Base-by-base conservation (phyloP, 2,113 vertebrate species). In the Poeciliopsis occidentalis region DNA sequence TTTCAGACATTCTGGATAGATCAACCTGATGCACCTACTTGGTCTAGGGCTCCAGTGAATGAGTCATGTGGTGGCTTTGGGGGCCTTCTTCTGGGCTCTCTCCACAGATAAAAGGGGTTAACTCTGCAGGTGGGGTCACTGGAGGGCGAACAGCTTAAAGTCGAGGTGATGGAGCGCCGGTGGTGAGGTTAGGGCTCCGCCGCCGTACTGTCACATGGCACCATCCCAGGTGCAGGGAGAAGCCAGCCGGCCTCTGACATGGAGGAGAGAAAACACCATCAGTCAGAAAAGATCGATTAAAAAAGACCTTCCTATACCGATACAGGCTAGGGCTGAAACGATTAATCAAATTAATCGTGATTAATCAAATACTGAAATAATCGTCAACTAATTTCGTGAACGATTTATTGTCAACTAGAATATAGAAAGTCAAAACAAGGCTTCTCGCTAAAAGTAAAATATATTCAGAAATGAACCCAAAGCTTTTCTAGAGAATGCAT, bases 41-140 rank as follows among this genome's bases (percentile, higher is more conserved):
- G 87, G 85, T 90, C 84, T 91, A 93, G 71, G 86, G 89, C 76
- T 93, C 80, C 82, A 84, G 86, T 73, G 41, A 72, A 76, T 76
- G 85, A 87, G 79, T 91, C 92, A 94, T 94, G 92, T 85, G 90
- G 76, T 72, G 81, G 88, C 83, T 87, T 78, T 77, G 75, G 80
- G 75, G 88, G 86, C 82, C 83, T 91, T 68, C 79, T 90, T 87
- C 89, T 82, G 85, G 78, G 86, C 87, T 84, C 89, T 64, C 84
- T 79, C 69, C 79, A 72, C 76, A 73, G 77, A 66, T 47, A 31
- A 61, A 30, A 47, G 71, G 71, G 44, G 69, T 75, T 41, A 24
- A 47, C 44, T 19, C 44, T 47, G 44, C 44, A 5, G 44, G 44
- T 47, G 51, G 69, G 74, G 60, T 65, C 83, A 72, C 76, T 10